Evolutionary conservation across 2,888 invertebrate species (phyloP).

Genomic region (Metopia argyrocephala): DNA sequence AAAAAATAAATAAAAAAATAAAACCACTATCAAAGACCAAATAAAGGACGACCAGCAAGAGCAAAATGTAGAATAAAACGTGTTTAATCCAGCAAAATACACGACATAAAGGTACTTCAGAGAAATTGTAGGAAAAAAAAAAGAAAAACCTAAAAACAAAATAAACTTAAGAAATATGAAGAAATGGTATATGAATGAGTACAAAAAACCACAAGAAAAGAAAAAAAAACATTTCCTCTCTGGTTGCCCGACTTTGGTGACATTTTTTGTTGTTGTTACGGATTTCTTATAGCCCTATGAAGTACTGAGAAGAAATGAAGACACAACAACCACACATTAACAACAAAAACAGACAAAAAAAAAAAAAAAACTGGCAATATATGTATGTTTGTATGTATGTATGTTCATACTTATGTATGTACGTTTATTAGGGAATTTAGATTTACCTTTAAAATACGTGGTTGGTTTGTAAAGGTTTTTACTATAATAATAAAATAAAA

Average conservation of each 20-base stretch:
- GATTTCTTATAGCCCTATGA: conserved; percentile 11
- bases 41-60: conserved; percentile 6
- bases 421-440: background rate
- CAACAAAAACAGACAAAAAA: conserved; percentile 2
- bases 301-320: conserved; percentile 10
- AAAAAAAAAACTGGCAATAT: conserved; percentile 24
- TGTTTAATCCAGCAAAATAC: conserved; percentile 56
- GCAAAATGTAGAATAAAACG: conserved; percentile 54
- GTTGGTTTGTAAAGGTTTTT: background rate
- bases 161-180: conserved; percentile 22
- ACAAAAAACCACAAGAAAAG: conserved; percentile 35
- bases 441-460: conserved; percentile 18
- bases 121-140: conserved; percentile 1
- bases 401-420: background rate
- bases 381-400: background rate
- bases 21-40: conserved; percentile 26
- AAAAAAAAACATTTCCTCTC: conserved; percentile 49
- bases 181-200: conserved; percentile 36
- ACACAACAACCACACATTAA: background rate
- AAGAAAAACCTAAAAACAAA: background rate
- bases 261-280: conserved; percentile 50
- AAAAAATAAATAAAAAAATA: conserved; percentile 49
- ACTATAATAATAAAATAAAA: background rate
- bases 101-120: conserved; percentile 36
- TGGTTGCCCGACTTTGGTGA: conserved; percentile 50